Percentiles rank a stretch among this genome's conserved stretches.
Evolutionary conservation across 2,797 vertebrate species (phyloP).

Genomic region (Poliocrania exsul): DNA sequence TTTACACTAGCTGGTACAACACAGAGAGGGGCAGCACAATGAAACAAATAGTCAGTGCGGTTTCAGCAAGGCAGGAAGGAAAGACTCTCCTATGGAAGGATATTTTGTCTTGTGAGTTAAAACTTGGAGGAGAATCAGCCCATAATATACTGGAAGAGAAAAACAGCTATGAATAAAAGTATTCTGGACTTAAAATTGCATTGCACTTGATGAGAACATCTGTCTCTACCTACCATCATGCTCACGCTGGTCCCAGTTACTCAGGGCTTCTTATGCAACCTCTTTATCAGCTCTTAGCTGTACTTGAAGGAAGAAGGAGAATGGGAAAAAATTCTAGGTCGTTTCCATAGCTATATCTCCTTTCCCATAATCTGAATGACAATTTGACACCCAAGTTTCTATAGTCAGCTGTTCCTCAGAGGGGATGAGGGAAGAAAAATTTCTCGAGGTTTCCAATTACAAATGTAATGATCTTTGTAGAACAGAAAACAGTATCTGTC

Average conservation of each 20-base stretch:
- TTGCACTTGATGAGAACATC: background rate
- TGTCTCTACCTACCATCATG: background rate
- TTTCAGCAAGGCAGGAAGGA: background rate
- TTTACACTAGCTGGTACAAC: background rate
- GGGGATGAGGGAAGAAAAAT: constrained; percentile 27
- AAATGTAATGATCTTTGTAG: constrained; percentile 46
- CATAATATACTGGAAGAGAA: background rate
- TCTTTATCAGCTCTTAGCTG: background rate
- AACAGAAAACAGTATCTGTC: constrained; percentile 60
- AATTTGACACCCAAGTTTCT: constrained; percentile 47
- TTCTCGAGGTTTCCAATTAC: constrained; percentile 65
- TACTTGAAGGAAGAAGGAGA: background rate
- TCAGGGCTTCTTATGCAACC: background rate
- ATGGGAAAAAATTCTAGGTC: background rate
- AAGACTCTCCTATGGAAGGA: background rate
- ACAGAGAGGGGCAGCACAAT: background rate
- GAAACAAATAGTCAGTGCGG: background rate
- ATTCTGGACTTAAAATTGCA: background rate
- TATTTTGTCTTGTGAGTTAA: background rate
- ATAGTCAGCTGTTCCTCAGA: constrained; percentile 17
- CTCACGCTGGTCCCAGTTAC: background rate
- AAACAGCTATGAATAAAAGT: background rate
- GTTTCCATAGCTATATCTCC: background rate
- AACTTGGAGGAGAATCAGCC: background rate
- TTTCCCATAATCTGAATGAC: constrained; percentile 31